phyloP scores from a whole-genome alignment of 2,113 vertebrate genomes.

The Gymnarchus niloticus region DNA sequence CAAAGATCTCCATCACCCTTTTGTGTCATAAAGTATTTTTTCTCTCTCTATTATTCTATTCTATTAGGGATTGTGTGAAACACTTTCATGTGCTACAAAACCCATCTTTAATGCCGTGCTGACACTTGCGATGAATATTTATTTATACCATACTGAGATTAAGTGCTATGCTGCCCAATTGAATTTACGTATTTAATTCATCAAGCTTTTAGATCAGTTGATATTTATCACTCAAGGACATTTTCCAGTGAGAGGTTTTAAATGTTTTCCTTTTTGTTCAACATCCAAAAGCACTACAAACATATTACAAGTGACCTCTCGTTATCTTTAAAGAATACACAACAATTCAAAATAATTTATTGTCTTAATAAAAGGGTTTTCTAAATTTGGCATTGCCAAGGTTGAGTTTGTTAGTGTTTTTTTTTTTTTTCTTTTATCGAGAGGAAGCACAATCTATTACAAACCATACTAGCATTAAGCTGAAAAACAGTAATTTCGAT shows the following conservation, averaged over 20 bases:
- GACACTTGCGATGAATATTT: neutral
- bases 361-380: neutral
- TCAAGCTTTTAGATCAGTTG: neutral
- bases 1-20: conserved; percentile 22
- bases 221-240: neutral
- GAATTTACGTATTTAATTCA: neutral
- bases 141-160: neutral
- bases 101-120: neutral
- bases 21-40: neutral
- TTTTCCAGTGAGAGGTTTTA: neutral
- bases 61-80: conserved; percentile 14
- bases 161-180: neutral
- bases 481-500: neutral
- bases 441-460: neutral
- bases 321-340: neutral
- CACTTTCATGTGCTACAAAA: neutral
- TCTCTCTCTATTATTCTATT: neutral
- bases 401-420: neutral
- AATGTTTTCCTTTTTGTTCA: neutral
- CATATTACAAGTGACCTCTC: neutral
- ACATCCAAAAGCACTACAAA: neutral
- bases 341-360: neutral
- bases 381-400: neutral
- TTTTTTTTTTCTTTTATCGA: neutral
- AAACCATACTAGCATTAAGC: neutral